These are phyloP conservation scores for Lamprotornis superbus DNA, from an alignment of 2,113 vertebrate species.

Conservation along the genomic window DNA sequence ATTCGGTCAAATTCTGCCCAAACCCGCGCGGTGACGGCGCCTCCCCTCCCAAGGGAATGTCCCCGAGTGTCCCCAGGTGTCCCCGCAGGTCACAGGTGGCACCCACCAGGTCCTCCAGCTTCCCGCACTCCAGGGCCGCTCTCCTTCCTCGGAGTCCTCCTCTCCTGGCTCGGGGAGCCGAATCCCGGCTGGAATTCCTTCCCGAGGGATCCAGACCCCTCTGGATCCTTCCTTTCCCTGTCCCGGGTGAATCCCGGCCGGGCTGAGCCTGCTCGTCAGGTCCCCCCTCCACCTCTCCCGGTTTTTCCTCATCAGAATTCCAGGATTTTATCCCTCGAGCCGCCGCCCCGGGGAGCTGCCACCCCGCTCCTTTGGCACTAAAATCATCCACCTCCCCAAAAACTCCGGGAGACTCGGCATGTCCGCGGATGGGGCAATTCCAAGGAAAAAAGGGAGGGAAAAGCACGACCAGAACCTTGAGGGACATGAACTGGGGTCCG, in stretches of 20 bases:
- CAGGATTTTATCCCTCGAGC: not conserved
- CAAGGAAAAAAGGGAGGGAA: not conserved
- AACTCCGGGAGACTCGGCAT: rapidly evolving
- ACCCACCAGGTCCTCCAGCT: conserved; percentile 30
- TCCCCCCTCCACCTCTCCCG: not conserved
- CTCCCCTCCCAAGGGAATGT: not conserved
- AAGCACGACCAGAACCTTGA: not conserved
- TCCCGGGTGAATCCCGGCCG: not conserved
- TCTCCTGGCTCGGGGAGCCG: not conserved
- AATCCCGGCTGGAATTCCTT: not conserved
- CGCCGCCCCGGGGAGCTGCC: not conserved
- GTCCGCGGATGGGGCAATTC: not conserved
- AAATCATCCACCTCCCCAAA: not conserved
- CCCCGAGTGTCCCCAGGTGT: no score
- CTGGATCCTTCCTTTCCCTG: not conserved
- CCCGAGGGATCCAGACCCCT: not conserved
- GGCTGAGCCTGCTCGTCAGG: not conserved
- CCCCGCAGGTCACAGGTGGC: not conserved
- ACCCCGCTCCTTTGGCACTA: not conserved
- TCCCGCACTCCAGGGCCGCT: not conserved
- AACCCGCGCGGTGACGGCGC: rapidly evolving
- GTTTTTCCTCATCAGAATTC: not conserved
- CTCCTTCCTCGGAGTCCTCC: not conserved
- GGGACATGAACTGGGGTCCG: not conserved
- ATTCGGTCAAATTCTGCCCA: not conserved